These are phyloP conservation scores for Creontiades dilutus DNA, from an alignment of 2,888 invertebrate species.

Conservation along the genomic window DNA sequence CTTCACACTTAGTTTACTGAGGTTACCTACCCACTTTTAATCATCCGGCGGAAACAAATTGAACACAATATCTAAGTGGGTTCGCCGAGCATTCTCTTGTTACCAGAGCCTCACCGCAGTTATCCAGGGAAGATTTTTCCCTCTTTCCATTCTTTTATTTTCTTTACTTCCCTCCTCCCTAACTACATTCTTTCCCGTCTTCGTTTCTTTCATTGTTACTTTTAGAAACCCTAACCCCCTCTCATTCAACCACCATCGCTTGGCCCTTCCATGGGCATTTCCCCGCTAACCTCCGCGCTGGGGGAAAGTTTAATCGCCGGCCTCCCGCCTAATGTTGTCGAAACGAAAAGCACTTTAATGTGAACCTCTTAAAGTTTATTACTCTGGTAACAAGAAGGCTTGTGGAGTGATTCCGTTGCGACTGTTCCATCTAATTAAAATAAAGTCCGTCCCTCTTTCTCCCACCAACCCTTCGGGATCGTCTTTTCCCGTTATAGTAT, in stretches of 20 bases:
- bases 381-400: conserved; percentile 58
- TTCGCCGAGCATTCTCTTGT: neutral
- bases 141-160: conserved; percentile 27
- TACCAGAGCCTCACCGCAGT: conserved; percentile 1
- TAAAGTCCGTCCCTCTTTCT: conserved; percentile 21
- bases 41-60: conserved; percentile 33
- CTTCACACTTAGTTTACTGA: no score
- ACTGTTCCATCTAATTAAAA: conserved; percentile 57
- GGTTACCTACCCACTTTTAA: neutral
- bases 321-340: conserved; percentile 47
- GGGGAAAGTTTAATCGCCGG: conserved; percentile 46
- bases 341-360: conserved; percentile 59
- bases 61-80: conserved; percentile 16
- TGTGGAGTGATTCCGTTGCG: conserved; percentile 52
- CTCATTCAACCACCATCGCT: neutral
- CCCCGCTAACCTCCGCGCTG: neutral
- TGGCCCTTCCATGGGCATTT: conserved; percentile 9
- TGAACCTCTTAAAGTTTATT: conserved; percentile 54
- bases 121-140: neutral
- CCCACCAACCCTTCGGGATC: conserved; percentile 20
- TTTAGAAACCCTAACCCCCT: neutral
- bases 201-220: conserved; percentile 31
- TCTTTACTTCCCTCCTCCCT: neutral
- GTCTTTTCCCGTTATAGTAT: conserved; percentile 42
- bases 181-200: neutral